phyloP scores from a whole-genome alignment of 2,888 invertebrate species.

The Caenorhabditis uteleia region DNA sequence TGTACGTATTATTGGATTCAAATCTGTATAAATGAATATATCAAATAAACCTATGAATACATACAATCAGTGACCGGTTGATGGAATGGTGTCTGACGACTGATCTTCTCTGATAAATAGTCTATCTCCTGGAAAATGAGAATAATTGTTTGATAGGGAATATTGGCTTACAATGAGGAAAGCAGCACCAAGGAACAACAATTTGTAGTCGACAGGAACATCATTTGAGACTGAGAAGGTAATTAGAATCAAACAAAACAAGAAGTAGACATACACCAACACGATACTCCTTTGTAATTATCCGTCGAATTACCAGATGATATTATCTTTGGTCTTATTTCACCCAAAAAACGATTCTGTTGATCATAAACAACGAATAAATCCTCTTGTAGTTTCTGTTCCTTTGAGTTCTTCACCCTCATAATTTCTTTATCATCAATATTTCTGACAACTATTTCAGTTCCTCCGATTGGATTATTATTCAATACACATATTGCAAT shows the following conservation, averaged over 20 bases:
- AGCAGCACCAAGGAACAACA: slow-evolving; percentile 24
- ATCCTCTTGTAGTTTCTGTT: slow-evolving; percentile 8
- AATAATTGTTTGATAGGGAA: not conserved
- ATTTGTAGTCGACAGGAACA: slow-evolving; percentile 13
- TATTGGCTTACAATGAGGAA: slow-evolving; percentile 11
- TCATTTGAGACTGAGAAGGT: slow-evolving; percentile 23
- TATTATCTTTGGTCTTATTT: slow-evolving; percentile 32
- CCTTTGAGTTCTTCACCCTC: slow-evolving; percentile 6
- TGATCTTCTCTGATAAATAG: slow-evolving; percentile 16
- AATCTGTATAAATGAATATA: slow-evolving; percentile 10
- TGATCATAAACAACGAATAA: not conserved
- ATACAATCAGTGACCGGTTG: slow-evolving; percentile 26
- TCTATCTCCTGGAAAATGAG: slow-evolving; percentile 14
- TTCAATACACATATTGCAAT: slow-evolving; percentile 10
- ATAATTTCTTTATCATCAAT: slow-evolving; percentile 10
- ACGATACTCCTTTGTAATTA: slow-evolving; percentile 33
- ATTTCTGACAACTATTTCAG: slow-evolving; percentile 20
- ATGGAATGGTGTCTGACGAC: slow-evolving; percentile 13
- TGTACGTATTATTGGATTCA: slow-evolving; percentile 29
- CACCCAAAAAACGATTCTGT: slow-evolving; percentile 24
- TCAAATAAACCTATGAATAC: not conserved
- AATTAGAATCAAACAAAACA: not conserved
- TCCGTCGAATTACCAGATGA: slow-evolving; percentile 30
- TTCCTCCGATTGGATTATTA: slow-evolving; percentile 16
- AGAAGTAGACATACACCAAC: slow-evolving; percentile 25